These are phyloP conservation scores for Rachycentron canadum DNA, from an alignment of 2,797 vertebrate genomes.

Conservation along the genomic window DNA sequence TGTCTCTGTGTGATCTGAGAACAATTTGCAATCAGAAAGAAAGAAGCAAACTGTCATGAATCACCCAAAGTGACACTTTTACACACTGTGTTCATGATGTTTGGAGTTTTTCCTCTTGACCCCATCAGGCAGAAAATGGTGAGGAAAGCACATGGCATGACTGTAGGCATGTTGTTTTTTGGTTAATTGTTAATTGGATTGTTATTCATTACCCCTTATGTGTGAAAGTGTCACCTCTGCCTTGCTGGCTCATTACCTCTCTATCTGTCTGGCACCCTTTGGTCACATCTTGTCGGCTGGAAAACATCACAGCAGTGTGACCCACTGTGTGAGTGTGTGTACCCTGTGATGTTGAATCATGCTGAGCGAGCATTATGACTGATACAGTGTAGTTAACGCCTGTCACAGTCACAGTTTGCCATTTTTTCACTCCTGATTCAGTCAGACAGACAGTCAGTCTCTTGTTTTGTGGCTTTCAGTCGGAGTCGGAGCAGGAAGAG, in stretches of 20 bases:
- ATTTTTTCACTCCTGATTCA: conserved; percentile 41
- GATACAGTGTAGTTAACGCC: background rate
- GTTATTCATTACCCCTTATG: conserved; percentile 67
- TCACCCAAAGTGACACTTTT: conserved; percentile 72
- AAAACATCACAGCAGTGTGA: conserved; percentile 58
- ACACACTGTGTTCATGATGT: conserved; percentile 26
- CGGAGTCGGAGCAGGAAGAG: conserved; percentile 86
- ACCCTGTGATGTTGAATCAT: conserved; percentile 18
- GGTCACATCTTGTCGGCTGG: conserved; percentile 54
- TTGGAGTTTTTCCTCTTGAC: conserved; percentile 12
- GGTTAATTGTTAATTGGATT: conserved; percentile 75
- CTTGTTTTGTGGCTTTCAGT: conserved; percentile 71
- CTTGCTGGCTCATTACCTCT: conserved; percentile 61
- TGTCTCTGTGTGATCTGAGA: conserved; percentile 74
- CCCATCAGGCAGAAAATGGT: conserved; percentile 21
- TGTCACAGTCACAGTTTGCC: background rate
- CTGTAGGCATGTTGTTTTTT: conserved; percentile 62
- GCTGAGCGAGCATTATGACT: conserved; percentile 12
- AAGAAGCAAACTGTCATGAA: conserved; percentile 64
- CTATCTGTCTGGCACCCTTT: conserved; percentile 73
- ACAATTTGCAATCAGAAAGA: conserved; percentile 73
- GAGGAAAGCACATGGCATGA: conserved; percentile 37
- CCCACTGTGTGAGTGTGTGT: conserved; percentile 34
- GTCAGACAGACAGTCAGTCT: background rate
- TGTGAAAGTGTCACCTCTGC: conserved; percentile 70